phyloP scores from a whole-genome alignment of 2,113 vertebrate genomes.

The Apodemus speciosus region DNA sequence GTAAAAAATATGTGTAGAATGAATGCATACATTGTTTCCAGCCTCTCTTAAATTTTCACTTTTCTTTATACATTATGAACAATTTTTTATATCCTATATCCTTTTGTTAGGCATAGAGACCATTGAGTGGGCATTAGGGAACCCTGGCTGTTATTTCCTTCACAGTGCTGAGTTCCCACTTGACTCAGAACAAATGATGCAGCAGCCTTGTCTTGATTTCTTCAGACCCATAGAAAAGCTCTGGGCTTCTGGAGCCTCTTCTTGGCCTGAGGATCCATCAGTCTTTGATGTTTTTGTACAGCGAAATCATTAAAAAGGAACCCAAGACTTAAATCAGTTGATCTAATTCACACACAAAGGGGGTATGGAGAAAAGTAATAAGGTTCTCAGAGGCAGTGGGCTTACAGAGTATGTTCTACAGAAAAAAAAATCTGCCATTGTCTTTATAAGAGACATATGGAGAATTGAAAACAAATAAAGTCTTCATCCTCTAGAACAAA shows the following conservation, averaged over 20 bases:
- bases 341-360: not conserved
- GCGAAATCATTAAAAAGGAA: not conserved
- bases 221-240: not conserved
- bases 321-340: not conserved
- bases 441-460: not conserved
- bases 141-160: not conserved
- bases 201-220: not conserved
- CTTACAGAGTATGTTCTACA: not conserved
- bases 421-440: not conserved
- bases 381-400: not conserved
- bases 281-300: not conserved
- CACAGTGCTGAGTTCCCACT: not conserved
- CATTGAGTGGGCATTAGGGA: not conserved
- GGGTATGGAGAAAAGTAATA: not conserved
- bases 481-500: not conserved
- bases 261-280: not conserved
- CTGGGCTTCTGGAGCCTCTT: not conserved
- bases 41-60: not conserved
- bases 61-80: not conserved
- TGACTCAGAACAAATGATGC: not conserved
- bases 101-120: not conserved
- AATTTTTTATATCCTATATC: not conserved
- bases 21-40: not conserved
- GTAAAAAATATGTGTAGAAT: conserved; percentile 11
- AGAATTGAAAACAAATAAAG: not conserved